Base-by-base conservation (phyloP, 2,888 invertebrate genomes). In the Blomia tropicalis region DNA sequence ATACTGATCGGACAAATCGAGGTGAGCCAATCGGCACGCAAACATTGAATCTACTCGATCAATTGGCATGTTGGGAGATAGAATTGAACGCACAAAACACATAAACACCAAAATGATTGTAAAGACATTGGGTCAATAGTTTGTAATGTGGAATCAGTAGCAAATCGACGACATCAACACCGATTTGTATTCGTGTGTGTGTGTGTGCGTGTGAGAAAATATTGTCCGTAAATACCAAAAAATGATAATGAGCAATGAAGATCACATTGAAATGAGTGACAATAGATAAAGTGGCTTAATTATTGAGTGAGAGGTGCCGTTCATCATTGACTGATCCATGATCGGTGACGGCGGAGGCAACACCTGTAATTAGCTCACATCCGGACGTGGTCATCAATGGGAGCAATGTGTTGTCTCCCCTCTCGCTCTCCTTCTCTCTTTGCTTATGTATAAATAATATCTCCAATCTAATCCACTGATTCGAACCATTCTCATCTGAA, bases 251-350 rank as follows among this genome's bases (percentile, higher is more conserved):
- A 41, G 41, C 41, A 41, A n/a, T n/a, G n/a, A n/a, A n/a, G n/a
- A 36, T 17, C 7, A 36, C 17, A 47, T 11, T 22, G 51, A 47
- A 11, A 47, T 11, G 7, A 11, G 51, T 47, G 51, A 47, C 51
- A 47, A 47, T 27, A 47, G 51, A 47, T 47, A 47, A 47, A 47
- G 51, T 47, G 11, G n/a, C 51, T 47, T 47, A 47, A 47, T 47
- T 47, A 47, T 47, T 47, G 51, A n/a, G n/a, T n/a, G 27, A 47
- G 51, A 47, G 51, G 51, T 47, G 51, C 51, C 27, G 22, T n/a
- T 47, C 7, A 19, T 19, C 51, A n/a, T 11, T 27, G 7, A n/a
- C 51, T 27, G n/a, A 11, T 47, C 23, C 5, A n/a, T n/a, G 27
- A 47, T 47, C 22, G 51, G 51, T 47, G 51, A 47, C 51, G 22